A percentile compares a stretch with the other conserved stretches of the same genome.
These are phyloP conservation scores for Platanista minor DNA, from an alignment of 2,113 vertebrate species.

Conservation along the genomic window DNA sequence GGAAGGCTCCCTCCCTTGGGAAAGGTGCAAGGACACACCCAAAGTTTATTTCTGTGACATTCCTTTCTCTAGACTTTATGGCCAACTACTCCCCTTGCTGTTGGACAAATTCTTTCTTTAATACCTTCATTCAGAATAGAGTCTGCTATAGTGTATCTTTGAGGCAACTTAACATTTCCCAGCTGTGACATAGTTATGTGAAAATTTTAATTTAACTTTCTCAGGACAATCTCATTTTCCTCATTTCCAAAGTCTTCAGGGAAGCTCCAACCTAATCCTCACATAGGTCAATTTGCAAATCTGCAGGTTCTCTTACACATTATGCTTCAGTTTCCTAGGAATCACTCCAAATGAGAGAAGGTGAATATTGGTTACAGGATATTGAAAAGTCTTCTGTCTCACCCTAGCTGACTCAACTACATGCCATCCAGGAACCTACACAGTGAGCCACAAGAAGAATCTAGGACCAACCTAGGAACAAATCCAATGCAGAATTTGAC, in stretches of 20 bases:
- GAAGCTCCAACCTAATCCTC: neutral
- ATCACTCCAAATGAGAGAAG: neutral
- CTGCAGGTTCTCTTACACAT: neutral
- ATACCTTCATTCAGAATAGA: neutral
- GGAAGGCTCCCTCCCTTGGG: neutral
- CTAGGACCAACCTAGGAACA: neutral
- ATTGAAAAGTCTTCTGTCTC: neutral
- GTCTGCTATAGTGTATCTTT: neutral
- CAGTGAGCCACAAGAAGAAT: neutral
- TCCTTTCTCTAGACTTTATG: neutral
- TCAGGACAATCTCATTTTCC: neutral
- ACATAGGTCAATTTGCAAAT: neutral
- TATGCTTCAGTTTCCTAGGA: neutral
- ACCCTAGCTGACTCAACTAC: neutral
- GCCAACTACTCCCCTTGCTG: neutral
- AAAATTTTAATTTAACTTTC: neutral
- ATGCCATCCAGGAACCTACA: neutral
- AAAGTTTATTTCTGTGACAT: neutral
- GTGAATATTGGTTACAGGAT: neutral
- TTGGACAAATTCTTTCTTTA: neutral
- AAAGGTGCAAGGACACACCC: neutral
- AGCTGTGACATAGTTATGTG: neutral
- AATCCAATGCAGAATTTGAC: neutral
- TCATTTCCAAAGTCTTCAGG: conserved; percentile 2
- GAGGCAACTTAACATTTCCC: neutral